Evolutionary conservation across 1,140 invertebrate genomes (phyloP).

Genomic region (Aricia agestis): DNA sequence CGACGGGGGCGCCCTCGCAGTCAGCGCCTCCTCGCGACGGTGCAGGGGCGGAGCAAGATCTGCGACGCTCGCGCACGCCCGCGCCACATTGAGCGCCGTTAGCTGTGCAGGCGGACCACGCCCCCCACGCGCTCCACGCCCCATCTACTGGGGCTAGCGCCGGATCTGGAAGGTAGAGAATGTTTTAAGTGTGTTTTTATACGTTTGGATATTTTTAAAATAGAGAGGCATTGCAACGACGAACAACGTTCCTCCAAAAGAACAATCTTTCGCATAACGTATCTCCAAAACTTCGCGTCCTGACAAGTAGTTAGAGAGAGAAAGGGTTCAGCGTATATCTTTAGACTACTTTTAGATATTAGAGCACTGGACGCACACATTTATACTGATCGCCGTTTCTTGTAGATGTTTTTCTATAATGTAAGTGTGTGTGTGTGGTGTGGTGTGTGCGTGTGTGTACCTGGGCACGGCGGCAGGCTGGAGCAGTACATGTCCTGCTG

Average conservation of each 20-base stretch:
- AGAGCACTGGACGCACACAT: too few species aligned
- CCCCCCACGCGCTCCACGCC: constrained; percentile 84
- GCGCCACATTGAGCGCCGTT: constrained; percentile 69
- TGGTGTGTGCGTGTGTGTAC: constrained; percentile 31
- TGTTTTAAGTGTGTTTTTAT: not conserved
- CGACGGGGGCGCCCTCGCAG: constrained; percentile 81
- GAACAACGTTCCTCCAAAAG: too few species aligned
- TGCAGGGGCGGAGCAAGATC: constrained; percentile 48
- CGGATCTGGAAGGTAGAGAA: constrained; percentile 48
- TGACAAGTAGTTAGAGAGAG: too few species aligned
- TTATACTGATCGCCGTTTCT: too few species aligned
- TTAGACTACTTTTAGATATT: too few species aligned
- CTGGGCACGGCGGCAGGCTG: constrained; percentile 87
- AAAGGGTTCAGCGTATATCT: too few species aligned
- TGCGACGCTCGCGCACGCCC: constrained; percentile 55
- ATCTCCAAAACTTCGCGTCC: too few species aligned
- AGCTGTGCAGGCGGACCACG: constrained; percentile 81
- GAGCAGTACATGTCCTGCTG: constrained; percentile 86
- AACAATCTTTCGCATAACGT: too few species aligned
- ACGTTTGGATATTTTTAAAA: too few species aligned
- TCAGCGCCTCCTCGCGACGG: constrained; percentile 67
- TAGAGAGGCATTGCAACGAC: too few species aligned
- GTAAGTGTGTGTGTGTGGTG: not conserved
- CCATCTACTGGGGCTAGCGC: constrained; percentile 80
- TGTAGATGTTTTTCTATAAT: too few species aligned